phyloP scores from a whole-genome alignment of 1,140 invertebrate genomes.

The Zaprionus kolodkinae region DNA sequence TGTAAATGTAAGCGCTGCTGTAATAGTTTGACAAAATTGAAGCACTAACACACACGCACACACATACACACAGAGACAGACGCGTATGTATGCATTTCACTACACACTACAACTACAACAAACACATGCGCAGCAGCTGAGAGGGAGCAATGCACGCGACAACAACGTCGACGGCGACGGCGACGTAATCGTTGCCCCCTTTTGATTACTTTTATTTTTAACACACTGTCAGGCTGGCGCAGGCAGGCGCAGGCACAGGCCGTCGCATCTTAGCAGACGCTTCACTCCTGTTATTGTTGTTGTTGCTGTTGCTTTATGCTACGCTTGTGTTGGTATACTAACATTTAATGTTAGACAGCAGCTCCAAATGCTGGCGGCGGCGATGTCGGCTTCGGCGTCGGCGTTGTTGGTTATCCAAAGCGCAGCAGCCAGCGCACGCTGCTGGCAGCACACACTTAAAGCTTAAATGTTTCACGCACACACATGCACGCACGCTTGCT shows the following conservation, averaged over 20 bases:
- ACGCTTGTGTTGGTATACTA: conserved; percentile 68
- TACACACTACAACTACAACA: conserved; percentile 45
- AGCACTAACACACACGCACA: conserved; percentile 17
- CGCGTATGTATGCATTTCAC: conserved; percentile 22
- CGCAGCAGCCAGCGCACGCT: conserved; percentile 46
- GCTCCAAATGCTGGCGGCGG: conserved; percentile 45
- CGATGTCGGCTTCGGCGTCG: conserved; percentile 29
- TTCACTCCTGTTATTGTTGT: conserved; percentile 16
- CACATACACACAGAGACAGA: background rate
- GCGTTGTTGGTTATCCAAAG: conserved; percentile 47
- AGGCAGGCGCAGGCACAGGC: conserved; percentile 21
- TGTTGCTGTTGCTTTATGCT: conserved; percentile 20
- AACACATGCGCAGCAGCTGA: conserved; percentile 75
- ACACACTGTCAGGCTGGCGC: conserved; percentile 30
- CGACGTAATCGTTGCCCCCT: conserved; percentile 56
- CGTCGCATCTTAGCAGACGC: conserved; percentile 54
- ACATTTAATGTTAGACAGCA: conserved; percentile 69
- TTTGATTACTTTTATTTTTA: conserved; percentile 76
- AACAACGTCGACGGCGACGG: conserved; percentile 37
- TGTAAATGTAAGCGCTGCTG: conserved; percentile 76
- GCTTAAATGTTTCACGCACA: conserved; percentile 54
- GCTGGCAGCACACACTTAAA: conserved; percentile 27
- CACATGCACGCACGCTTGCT: background rate
- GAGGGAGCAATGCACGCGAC: conserved; percentile 74
- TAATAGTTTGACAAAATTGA: conserved; percentile 71